These are phyloP conservation scores for Chelonus formosanus DNA, from an alignment of 2,888 invertebrate species.

Conservation along the genomic window DNA sequence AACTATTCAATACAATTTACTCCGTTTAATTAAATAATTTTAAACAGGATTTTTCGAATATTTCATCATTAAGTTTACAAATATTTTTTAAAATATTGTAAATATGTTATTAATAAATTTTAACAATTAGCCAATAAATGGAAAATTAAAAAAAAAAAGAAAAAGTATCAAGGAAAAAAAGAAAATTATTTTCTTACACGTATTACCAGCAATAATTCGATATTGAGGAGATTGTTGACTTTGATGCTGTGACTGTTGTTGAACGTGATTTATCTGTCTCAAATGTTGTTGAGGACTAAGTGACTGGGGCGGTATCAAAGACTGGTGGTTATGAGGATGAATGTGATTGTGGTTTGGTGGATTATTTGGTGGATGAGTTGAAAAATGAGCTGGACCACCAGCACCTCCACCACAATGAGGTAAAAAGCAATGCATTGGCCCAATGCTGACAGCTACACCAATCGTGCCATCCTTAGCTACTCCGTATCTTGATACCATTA, in stretches of 20 bases:
- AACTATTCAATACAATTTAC: no score
- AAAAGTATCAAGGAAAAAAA: not conserved
- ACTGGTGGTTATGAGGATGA: constrained; percentile 57
- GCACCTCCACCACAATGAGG: constrained; percentile 49
- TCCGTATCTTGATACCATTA: constrained; percentile 60
- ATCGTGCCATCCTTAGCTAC: constrained; percentile 60
- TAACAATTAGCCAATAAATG: no score
- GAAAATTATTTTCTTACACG: constrained; percentile 47
- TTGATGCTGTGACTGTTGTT: constrained; percentile 48
- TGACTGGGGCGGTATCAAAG: constrained; percentile 53
- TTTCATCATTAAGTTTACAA: no score
- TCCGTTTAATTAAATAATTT: no score
- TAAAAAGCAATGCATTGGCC: constrained; percentile 52
- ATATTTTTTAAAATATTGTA: no score
- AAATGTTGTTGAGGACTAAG: constrained; percentile 55
- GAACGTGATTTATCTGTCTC: constrained; percentile 55
- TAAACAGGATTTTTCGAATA: no score
- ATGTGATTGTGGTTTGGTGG: constrained; percentile 56
- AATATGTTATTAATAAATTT: no score
- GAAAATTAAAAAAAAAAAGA: constrained; percentile 11
- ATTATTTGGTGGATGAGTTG: constrained; percentile 56
- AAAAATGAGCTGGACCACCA: constrained; percentile 55
- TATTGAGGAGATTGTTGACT: constrained; percentile 53
- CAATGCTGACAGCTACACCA: constrained; percentile 58
- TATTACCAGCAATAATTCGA: constrained; percentile 55